A percentile compares a stretch with the other conserved stretches of the same genome.
phyloP scores from a whole-genome alignment of 2,113 vertebrate genomes.

The Atherinomorus stipes region DNA sequence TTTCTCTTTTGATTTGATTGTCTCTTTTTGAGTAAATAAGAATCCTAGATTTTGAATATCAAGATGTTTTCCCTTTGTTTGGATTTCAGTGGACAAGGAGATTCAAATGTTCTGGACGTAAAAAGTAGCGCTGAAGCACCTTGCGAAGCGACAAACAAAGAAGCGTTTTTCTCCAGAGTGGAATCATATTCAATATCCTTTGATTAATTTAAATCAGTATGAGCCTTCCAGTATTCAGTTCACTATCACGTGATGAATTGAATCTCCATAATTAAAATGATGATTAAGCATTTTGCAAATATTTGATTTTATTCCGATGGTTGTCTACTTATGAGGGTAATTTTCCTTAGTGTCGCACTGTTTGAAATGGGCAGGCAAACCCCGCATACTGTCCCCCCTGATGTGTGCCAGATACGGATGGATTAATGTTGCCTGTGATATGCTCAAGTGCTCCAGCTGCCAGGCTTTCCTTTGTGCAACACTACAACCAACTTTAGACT shows the following conservation, averaged over 20 bases:
- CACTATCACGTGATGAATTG: background rate
- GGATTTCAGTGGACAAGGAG: conserved; percentile 67
- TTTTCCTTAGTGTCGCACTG: conserved; percentile 88
- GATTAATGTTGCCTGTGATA: conserved; percentile 89
- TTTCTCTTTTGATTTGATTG: background rate
- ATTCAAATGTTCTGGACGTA: conserved; percentile 56
- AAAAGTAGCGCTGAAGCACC: conserved; percentile 67
- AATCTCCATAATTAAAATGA: background rate
- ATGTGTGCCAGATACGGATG: conserved; percentile 93
- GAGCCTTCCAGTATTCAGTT: background rate
- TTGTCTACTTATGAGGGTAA: background rate
- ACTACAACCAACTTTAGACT: conserved; percentile 87
- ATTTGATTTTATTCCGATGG: background rate
- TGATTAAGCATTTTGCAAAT: background rate
- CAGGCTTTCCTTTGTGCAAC: conserved; percentile 91
- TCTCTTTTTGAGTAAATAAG: background rate
- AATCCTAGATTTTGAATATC: background rate
- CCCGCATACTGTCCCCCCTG: conserved; percentile 87
- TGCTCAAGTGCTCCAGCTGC: conserved; percentile 94
- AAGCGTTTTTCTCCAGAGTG: conserved; percentile 92
- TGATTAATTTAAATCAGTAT: background rate
- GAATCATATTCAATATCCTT: conserved; percentile 98
- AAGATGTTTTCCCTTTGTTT: background rate
- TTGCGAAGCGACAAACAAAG: conserved; percentile 90
- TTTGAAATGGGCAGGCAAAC: conserved; percentile 93